Evolutionary conservation across 2,888 invertebrate genomes (phyloP), one percentile per base, ranked within the genome.

Genomic region (Lepidochitona cinerea): DNA sequence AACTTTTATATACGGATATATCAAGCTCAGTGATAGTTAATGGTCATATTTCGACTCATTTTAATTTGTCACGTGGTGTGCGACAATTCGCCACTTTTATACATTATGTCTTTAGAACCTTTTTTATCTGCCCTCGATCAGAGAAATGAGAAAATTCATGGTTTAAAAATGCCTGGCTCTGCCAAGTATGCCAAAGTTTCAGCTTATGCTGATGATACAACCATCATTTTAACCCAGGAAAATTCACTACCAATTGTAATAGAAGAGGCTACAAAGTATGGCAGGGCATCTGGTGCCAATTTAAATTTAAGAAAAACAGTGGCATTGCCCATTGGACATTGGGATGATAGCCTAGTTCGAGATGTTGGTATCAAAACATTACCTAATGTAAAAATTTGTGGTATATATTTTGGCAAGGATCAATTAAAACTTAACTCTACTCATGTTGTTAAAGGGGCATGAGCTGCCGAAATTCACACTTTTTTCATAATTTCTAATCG

Each of bases 1-100:
- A 73, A 54, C 75, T 82, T 23, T 70, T 81, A 37, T 81, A 83
- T 70, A 71, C 37, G 35, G 29, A 66, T 29, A 66, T 66, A 14
- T 66, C 66, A 9, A 37, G 36, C 23, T 14, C 5, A 18, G 36
- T 66, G 9, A 3, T 37, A 14, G 35, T 66, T 26, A 66, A 66
- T 66, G 66, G 66, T 32, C 37, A 37, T 26, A 36, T 66, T 9
- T 35, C 37, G 32, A 37, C 35, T n/a, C 12, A n/a, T n/a, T 66
- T 66, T 37, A 2, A 2, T 37, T 35, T 37, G n/a, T 35, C n/a
- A 12, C 7, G 29, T 12, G 36, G 65, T n/a, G 66, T 66, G 3
- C 35, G 66, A 18, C 66, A 66, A 37, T 7, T 65, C 65, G 33
- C 29, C 65, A 32, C 7, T 66, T 23, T n/a, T 66, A 23, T 66